Conservation (phyloP, 2,113 vertebrate species). For the Neolamprologus devosi region DNA sequence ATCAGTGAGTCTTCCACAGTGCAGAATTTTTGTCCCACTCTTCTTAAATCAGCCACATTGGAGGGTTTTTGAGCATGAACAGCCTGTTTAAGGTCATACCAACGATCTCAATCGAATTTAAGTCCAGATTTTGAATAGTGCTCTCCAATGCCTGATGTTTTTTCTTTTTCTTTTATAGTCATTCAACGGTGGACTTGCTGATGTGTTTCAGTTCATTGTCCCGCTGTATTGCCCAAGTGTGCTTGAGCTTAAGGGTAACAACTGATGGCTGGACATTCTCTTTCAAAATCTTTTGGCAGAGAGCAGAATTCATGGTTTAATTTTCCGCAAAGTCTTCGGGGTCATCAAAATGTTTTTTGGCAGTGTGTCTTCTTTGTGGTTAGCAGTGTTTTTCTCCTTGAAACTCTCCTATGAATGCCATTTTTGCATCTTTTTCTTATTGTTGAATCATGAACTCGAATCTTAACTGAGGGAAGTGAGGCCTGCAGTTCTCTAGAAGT, state of each 20-base stretch:
- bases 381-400: background rate
- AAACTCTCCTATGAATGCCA: background rate
- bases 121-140: background rate
- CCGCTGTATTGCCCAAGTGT: background rate
- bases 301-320: background rate
- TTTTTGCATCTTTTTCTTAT: background rate
- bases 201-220: background rate
- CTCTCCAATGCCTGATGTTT: background rate
- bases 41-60: background rate
- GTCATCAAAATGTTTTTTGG: background rate
- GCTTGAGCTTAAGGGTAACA: background rate
- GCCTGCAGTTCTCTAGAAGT: background rate
- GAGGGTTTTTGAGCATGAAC: background rate
- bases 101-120: background rate
- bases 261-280: background rate
- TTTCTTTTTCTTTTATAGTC: background rate
- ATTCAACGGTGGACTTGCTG: background rate
- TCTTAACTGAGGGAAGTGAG: background rate
- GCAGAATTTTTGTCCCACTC: background rate
- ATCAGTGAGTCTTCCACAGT: background rate
- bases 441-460: background rate
- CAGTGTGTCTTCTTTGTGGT: background rate
- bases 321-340: background rate
- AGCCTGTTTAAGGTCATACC: background rate
- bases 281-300: background rate